phyloP scores from a whole-genome alignment of 2,113 vertebrate species.

The Marcusenius ussheri region DNA sequence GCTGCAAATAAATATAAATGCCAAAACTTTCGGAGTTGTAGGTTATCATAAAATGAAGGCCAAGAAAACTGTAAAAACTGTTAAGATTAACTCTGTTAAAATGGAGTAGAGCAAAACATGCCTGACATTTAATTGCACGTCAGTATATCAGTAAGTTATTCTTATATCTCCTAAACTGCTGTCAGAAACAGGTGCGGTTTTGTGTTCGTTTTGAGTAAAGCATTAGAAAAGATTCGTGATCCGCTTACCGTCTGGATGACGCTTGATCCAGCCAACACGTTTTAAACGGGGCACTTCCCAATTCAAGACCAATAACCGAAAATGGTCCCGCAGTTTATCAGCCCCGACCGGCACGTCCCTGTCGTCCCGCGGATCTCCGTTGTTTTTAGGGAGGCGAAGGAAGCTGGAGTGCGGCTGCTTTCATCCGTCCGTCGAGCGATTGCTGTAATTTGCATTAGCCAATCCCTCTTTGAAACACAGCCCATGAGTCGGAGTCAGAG shows the following conservation, averaged over 20 bases:
- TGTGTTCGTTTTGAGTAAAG: not conserved
- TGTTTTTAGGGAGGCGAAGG: constrained; percentile 36
- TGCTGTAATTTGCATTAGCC: constrained; percentile 61
- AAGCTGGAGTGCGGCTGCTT: constrained; percentile 61
- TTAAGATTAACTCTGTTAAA: not conserved
- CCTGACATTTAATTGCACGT: not conserved
- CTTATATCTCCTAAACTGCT: not conserved
- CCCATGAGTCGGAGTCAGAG: constrained; percentile 50
- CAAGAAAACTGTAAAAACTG: not conserved
- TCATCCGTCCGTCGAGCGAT: constrained; percentile 50
- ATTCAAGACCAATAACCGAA: not conserved
- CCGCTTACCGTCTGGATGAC: constrained; percentile 37
- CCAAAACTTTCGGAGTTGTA: not conserved
- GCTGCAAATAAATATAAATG: not conserved
- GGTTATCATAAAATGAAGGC: not conserved
- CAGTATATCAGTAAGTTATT: not conserved
- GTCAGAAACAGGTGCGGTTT: not conserved
- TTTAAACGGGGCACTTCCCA: not conserved
- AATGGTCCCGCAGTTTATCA: not conserved
- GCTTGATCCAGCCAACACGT: not conserved
- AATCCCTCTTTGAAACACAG: constrained; percentile 68
- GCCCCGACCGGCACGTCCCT: constrained; percentile 51
- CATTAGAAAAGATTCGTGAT: not conserved
- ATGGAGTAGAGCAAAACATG: not conserved
- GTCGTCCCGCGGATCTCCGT: constrained; percentile 51